A percentile compares a stretch with the other conserved stretches of the same genome.
phyloP scores from a whole-genome alignment of 1,140 invertebrate species.

The Orius insidiosus region DNA sequence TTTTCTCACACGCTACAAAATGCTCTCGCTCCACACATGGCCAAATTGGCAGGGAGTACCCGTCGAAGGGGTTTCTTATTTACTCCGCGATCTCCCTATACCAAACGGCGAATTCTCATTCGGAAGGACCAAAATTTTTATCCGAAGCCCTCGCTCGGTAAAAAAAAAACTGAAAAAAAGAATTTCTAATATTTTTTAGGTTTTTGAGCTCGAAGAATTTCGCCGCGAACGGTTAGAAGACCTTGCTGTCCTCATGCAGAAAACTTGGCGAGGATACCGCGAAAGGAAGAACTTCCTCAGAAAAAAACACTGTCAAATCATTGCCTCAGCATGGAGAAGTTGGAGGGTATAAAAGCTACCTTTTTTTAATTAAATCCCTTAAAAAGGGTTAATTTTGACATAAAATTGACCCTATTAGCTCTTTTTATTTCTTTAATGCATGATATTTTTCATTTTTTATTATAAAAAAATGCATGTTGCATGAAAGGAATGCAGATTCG shows the following conservation, averaged over 20 bases:
- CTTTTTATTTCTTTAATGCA: slow-evolving; percentile 14
- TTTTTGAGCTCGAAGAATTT: slow-evolving; percentile 69
- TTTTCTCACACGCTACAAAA: slow-evolving; percentile 55
- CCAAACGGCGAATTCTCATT: slow-evolving; percentile 57
- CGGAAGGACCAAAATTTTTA: slow-evolving; percentile 52
- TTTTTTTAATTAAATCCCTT: too few species aligned
- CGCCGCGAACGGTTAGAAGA: slow-evolving; percentile 50
- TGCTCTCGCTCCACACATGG: slow-evolving; percentile 54
- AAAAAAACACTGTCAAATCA: slow-evolving; percentile 46
- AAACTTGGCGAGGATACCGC: slow-evolving; percentile 54
- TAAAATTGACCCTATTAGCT: neutral
- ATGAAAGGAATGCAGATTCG: slow-evolving; percentile 35
- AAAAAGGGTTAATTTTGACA: too few species aligned
- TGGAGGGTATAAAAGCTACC: slow-evolving; percentile 40
- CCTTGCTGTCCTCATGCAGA: slow-evolving; percentile 59
- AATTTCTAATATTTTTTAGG: slow-evolving; percentile 25
- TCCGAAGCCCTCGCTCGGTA: slow-evolving; percentile 54
- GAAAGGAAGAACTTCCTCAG: slow-evolving; percentile 36
- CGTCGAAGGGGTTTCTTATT: slow-evolving; percentile 44
- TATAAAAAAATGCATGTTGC: slow-evolving; percentile 17
- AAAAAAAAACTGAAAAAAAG: slow-evolving; percentile 18
- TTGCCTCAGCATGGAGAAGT: slow-evolving; percentile 52
- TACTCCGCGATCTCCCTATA: slow-evolving; percentile 49
- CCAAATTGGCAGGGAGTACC: slow-evolving; percentile 40
- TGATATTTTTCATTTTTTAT: slow-evolving; percentile 19